Base-by-base conservation (phyloP, 2,888 invertebrate species). In the Brenthis hecate region DNA sequence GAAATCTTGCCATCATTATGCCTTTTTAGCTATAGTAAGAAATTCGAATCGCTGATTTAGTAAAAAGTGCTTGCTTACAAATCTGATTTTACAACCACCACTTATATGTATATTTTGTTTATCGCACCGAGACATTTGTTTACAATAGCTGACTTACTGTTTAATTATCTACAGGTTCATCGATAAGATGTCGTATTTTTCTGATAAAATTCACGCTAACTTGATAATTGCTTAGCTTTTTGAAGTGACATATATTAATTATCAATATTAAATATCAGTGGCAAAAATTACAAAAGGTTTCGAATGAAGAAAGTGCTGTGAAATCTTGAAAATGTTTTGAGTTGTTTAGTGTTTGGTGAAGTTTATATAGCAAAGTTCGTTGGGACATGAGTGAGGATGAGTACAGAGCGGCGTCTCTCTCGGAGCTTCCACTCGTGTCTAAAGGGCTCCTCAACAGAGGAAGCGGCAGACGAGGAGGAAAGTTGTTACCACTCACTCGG, bases 351-450 rank as follows among this genome's bases (percentile, higher is more conserved):
- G 69, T 56, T 76, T 81, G 77, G 74, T 77, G 78, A 74, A 74
- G 76, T 72, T 65, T 48, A 63, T 63, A 70, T 55, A 67, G 61
- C 78, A 80, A 72, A 77, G 80, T 74, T 79, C 77, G 74, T 78
- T 74, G 79, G 86, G 91, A 89, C 82, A 91, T 92, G 92, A 83
- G 80, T 85, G 85, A 91, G 76, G 77, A 93, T 93, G 93, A 93
- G 93, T 77, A 92, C 93, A 81, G 93, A 93, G 81, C 88, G 94
- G 73, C 93, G 95, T 71, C 92, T 95, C 74, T 95, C 95, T 61
- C 93, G 95, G 83, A 95, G 95, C 81, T 95, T 95, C 84, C 95
- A 95, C 88, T 95, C 95, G 72, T 95, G 95, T 80, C 91, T 95
- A 77, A 94, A 95, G 77, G 95, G 95, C 51, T 93, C 93, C 71